Conservation (phyloP, 2,113 vertebrate species). For the Cichladusa arquata region DNA sequence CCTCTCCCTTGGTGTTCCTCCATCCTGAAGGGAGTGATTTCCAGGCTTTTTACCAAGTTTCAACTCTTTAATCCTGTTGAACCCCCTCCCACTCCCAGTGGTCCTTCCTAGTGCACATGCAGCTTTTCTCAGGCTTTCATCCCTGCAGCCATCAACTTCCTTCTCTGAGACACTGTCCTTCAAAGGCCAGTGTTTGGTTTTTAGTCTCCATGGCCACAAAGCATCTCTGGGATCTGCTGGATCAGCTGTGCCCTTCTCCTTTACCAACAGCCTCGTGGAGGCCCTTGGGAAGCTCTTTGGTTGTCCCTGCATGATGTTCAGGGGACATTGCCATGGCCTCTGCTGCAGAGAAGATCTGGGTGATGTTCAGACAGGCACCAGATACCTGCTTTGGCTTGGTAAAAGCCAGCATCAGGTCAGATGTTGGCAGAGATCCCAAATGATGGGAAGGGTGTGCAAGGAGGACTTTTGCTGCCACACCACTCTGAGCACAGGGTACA, state of each 20-base stretch:
- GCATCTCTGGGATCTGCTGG: neutral
- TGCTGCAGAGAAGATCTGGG: neutral
- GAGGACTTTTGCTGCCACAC: neutral
- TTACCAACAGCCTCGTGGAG: neutral
- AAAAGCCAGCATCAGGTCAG: neutral
- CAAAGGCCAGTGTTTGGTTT: neutral
- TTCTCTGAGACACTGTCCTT: neutral
- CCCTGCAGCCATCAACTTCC: neutral
- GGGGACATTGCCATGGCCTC: fast-evolving
- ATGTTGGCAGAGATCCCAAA: neutral
- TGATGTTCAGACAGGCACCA: neutral
- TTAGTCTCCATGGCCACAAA: neutral
- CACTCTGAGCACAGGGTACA: neutral
- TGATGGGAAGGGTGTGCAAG: neutral
- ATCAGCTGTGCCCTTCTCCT: fast-evolving
- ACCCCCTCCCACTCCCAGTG: too few species aligned
- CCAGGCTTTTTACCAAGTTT: neutral
- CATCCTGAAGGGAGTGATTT: neutral
- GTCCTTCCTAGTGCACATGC: neutral
- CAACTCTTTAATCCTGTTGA: neutral
- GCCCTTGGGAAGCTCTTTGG: neutral
- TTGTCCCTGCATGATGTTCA: neutral
- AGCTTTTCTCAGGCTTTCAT: neutral
- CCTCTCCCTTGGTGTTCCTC: neutral
- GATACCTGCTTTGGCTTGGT: neutral